Base-by-base conservation (phyloP, 2,888 invertebrate species). In the Hartigia nigra region DNA sequence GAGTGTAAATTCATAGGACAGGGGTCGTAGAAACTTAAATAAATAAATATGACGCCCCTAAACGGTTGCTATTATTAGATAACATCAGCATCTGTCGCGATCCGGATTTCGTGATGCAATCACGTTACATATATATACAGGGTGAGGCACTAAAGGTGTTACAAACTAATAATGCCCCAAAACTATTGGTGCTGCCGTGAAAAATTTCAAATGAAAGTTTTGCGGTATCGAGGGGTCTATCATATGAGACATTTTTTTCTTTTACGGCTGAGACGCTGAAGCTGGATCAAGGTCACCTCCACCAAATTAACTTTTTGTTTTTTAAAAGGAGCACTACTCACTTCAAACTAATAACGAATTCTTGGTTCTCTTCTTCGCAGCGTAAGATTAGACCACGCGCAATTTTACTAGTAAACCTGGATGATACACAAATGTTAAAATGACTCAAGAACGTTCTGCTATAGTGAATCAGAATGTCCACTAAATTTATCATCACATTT, bases 41-140 rank as follows among this genome's bases (percentile, higher is more conserved):
- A 72, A 72, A 31, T 31, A 72, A 72, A 72, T 31, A 32, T 72
- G 72, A 72, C 72, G 72, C 31, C 72, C 31, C 72, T 72, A 12
- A 72, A 72, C 31, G 72, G 72, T 31, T 31, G 12, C 31, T 72
- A 72, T 72, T 31, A 72, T 72, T 72, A 72, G 31, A 12, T 12
- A 12, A 9, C 0, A 23, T 55, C 23, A 55, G 39, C 23, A 39
- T 23, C 23, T 0, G 5, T 55, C 5, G 23, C 39, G 23, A 55
- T 55, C 39, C 23, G 23, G 23, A 55, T 23, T 9, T 23, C 23
- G 23, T 55, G 5, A 55, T 23, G 39, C 39, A 55, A 55, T 55
- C 23, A 55, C 39, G 14, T 23, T 4, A 23, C 14, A 55, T 55
- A 55, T 55, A 23, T 55, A n/a, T n/a, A n/a, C n/a, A n/a, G n/a